phyloP scores from a whole-genome alignment of 2,888 invertebrate genomes.

The Eutolmus rufibarbis region DNA sequence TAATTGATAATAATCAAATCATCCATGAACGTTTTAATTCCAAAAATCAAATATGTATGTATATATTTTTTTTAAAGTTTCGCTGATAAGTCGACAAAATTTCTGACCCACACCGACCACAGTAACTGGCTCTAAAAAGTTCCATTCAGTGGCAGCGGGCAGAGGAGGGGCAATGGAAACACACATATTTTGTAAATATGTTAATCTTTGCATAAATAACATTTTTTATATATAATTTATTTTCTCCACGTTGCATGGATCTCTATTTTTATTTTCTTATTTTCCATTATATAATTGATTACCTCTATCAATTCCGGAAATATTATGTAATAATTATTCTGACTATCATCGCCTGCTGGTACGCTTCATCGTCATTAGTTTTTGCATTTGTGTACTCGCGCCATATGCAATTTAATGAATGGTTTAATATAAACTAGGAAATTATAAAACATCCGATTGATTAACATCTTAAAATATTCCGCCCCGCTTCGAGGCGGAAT shows the following conservation, averaged over 20 bases:
- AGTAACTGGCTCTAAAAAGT: background rate
- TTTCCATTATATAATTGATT: slow-evolving; percentile 41
- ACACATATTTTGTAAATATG: slow-evolving; percentile 35
- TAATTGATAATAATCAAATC: too few relatives aligned
- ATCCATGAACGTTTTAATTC: background rate
- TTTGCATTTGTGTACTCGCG: slow-evolving; percentile 32
- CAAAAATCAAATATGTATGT: background rate
- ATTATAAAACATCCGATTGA: slow-evolving; percentile 35
- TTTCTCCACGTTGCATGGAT: slow-evolving; percentile 4
- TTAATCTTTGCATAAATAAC: slow-evolving; percentile 41
- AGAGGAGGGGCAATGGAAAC: slow-evolving; percentile 9
- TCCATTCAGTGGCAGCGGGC: background rate
- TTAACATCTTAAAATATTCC: slow-evolving; percentile 22
- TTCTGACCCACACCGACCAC: background rate
- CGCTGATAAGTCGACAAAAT: background rate
- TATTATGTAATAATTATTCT: slow-evolving; percentile 35
- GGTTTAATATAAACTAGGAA: slow-evolving; percentile 38
- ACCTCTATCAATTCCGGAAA: slow-evolving; percentile 44
- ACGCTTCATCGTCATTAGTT: background rate
- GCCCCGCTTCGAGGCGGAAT: background rate
- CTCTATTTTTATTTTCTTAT: slow-evolving; percentile 29
- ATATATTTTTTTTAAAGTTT: background rate
- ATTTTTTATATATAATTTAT: slow-evolving; percentile 38
- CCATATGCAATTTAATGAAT: slow-evolving; percentile 24
- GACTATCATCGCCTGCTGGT: background rate